phyloP scores from a whole-genome alignment of 2,113 vertebrate genomes.

The Larimichthys polyactis region DNA sequence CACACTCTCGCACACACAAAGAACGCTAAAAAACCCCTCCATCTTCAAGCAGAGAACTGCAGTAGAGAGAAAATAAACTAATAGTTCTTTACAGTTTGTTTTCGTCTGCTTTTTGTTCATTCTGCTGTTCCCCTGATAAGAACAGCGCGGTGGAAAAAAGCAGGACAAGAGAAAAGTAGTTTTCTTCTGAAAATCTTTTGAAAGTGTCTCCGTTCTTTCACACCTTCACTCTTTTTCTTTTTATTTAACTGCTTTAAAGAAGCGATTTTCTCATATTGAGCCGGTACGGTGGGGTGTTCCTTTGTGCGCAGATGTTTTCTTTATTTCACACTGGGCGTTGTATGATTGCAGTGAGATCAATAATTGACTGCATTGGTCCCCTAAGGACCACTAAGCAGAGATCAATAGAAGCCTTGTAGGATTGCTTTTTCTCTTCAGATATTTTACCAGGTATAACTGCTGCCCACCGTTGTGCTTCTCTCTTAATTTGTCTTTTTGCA shows the following conservation, averaged over 20 bases:
- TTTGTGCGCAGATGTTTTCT: constrained; percentile 65
- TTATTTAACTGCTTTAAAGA: constrained; percentile 56
- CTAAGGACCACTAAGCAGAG: constrained; percentile 54
- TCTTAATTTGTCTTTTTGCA: constrained; percentile 5
- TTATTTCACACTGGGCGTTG: constrained; percentile 56
- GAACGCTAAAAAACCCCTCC: constrained; percentile 25
- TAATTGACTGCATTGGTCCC: constrained; percentile 73
- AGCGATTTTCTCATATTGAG: constrained; percentile 61
- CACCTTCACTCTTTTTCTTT: constrained; percentile 15
- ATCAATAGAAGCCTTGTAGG: constrained; percentile 63
- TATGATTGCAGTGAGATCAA: constrained; percentile 68
- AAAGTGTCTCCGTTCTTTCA: constrained; percentile 22
- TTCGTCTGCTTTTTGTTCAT: constrained; percentile 43
- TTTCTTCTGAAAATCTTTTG: constrained; percentile 31
- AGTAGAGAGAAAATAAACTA: constrained; percentile 38
- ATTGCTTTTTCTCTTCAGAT: constrained; percentile 41
- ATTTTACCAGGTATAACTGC: constrained; percentile 57
- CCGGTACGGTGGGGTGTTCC: constrained; percentile 10
- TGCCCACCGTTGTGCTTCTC: constrained; percentile 33
- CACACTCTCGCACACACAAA: constrained; percentile 20
- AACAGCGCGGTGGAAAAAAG: constrained; percentile 31
- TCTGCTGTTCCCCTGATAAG: constrained; percentile 59
- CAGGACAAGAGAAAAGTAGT: constrained; percentile 52
- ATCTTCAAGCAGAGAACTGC: constrained; percentile 31
- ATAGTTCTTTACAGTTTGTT: constrained; percentile 49